Evolutionary conservation across 2,113 vertebrate species (phyloP).

Genomic region (Hucho hucho): DNA sequence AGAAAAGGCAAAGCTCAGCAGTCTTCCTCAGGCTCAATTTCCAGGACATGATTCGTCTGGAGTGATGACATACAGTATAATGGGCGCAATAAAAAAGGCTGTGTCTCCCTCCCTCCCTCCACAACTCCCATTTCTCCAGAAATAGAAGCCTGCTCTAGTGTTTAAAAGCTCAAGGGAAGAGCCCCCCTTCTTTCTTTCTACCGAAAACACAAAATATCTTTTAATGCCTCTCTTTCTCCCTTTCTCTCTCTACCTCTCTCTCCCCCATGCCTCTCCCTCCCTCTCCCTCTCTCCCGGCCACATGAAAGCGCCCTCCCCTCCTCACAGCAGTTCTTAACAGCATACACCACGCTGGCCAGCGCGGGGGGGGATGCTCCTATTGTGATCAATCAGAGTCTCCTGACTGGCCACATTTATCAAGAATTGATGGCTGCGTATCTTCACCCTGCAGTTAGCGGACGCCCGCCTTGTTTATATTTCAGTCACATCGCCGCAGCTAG

Average conservation of each 20-base stretch:
- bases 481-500: slow-evolving; percentile 2
- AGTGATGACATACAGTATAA: slow-evolving; percentile 65
- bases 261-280: not conserved
- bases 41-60: slow-evolving; percentile 71
- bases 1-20: slow-evolving; percentile 64
- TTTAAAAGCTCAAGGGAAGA: slow-evolving; percentile 44
- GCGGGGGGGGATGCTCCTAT: not conserved
- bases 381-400: slow-evolving; percentile 5
- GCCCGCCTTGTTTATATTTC: slow-evolving; percentile 2
- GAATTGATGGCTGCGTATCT: slow-evolving; percentile 25
- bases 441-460: slow-evolving; percentile 7
- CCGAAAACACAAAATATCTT: not conserved
- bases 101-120: slow-evolving; percentile 19
- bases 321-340: not conserved
- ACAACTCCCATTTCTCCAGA: slow-evolving; percentile 27
- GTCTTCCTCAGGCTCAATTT: slow-evolving; percentile 66
- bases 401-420: slow-evolving; percentile 16
- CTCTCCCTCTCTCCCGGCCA: not conserved
- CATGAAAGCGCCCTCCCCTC: not conserved
- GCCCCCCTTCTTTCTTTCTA: not conserved
- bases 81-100: slow-evolving; percentile 45
- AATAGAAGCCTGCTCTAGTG: slow-evolving; percentile 43
- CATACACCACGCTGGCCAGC: not conserved
- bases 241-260: not conserved
- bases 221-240: not conserved